Conservation (phyloP, 2,113 vertebrate species). For the Barnardius zonarius region DNA sequence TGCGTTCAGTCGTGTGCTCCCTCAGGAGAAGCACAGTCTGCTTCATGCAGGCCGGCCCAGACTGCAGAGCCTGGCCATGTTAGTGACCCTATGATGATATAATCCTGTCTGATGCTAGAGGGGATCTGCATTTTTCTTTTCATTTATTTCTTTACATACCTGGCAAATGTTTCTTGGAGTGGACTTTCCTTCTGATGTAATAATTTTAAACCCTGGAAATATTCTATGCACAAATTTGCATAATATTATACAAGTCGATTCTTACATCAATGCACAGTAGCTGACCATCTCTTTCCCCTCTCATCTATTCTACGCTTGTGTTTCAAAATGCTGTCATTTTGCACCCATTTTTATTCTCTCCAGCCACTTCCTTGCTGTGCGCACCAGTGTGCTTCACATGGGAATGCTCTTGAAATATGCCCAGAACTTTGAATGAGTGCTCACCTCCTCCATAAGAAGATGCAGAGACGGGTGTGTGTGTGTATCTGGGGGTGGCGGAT, state of each 20-base stretch:
- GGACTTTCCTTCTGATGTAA: neutral
- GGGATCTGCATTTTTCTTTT: neutral
- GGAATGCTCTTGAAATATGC: neutral
- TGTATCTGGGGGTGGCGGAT: neutral
- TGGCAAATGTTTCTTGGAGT: neutral
- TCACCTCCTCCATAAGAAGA: rapidly evolving
- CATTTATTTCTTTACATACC: neutral
- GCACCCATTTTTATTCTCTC: neutral
- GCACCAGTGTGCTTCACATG: rapidly evolving
- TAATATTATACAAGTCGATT: neutral
- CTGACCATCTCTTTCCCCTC: neutral
- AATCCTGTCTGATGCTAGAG: neutral
- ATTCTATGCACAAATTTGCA: neutral
- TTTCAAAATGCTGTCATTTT: neutral
- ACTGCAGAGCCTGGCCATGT: neutral
- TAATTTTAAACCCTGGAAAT: neutral
- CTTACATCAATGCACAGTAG: neutral
- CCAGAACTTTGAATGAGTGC: neutral
- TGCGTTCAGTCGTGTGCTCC: neutral
- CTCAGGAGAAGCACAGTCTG: neutral
- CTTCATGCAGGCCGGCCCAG: neutral
- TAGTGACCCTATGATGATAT: neutral
- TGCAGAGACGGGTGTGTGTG: neutral
- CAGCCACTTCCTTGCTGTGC: neutral
- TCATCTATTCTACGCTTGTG: neutral